A percentile compares a stretch with the other conserved stretches of the same genome.
These are phyloP conservation scores for Ctenicera cuprea DNA, from an alignment of 2,888 invertebrate species.

Conservation along the genomic window DNA sequence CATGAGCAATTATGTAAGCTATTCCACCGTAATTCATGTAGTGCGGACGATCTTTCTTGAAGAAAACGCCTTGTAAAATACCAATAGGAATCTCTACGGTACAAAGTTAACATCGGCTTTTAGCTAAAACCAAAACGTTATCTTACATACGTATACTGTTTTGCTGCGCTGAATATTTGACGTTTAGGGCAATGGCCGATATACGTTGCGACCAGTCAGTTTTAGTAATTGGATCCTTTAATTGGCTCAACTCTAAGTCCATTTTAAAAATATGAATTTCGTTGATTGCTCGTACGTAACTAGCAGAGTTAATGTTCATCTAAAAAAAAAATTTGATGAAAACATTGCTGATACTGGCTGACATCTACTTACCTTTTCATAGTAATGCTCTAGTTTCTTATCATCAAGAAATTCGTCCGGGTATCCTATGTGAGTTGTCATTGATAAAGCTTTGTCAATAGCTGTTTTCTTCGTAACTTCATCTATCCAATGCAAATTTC, in stretches of 20 bases:
- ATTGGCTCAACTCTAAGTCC: too few relatives aligned
- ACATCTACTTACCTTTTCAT: slow-evolving; percentile 76
- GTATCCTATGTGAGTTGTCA: slow-evolving; percentile 94
- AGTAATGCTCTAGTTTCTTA: slow-evolving; percentile 86
- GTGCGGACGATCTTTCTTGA: slow-evolving; percentile 86
- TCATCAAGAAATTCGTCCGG: slow-evolving; percentile 92
- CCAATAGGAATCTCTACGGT: slow-evolving; percentile 89
- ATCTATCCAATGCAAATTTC: slow-evolving; percentile 95
- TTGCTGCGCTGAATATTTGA: too few relatives aligned
- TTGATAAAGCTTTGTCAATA: slow-evolving; percentile 85
- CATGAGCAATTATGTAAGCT: slow-evolving; percentile 90
- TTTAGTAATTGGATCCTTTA: too few relatives aligned
- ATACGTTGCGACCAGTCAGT: too few relatives aligned
- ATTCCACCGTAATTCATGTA: slow-evolving; percentile 92
- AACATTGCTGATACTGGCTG: too few relatives aligned
- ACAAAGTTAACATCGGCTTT: slow-evolving; percentile 67
- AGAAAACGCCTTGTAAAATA: slow-evolving; percentile 91
- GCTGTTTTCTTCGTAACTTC: slow-evolving; percentile 84
- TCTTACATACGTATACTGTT: neutral
- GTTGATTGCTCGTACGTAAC: too few relatives aligned
- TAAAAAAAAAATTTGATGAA: slow-evolving; percentile 60
- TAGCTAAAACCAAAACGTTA: slow-evolving; percentile 76
- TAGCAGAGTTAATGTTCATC: too few relatives aligned
- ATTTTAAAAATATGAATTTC: too few relatives aligned
- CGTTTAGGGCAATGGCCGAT: too few relatives aligned